Evolutionary conservation across 2,888 invertebrate genomes (phyloP).

Genomic region (Anoncus sp.): DNA sequence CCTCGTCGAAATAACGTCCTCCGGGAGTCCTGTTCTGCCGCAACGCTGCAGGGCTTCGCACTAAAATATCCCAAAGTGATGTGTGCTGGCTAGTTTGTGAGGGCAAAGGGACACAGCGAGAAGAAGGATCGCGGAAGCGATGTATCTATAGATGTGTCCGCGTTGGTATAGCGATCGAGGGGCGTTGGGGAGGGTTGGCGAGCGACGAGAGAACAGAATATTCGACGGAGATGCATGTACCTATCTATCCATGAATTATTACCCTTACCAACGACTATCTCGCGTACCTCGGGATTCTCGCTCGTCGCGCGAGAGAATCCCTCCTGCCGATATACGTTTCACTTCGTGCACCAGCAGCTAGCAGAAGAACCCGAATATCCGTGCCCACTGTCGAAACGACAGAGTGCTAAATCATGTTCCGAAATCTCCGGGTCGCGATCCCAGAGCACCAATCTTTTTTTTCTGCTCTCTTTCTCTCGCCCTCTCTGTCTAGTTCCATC

Average conservation of each 20-base stretch:
- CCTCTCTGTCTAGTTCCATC: background rate
- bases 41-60: slow-evolving; percentile 4
- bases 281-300: slow-evolving; percentile 22
- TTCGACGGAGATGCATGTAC: slow-evolving; percentile 48
- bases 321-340: slow-evolving; percentile 16
- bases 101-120: slow-evolving; percentile 18
- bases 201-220: slow-evolving; percentile 50
- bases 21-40: slow-evolving; percentile 13
- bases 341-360: slow-evolving; percentile 23
- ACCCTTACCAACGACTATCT: slow-evolving; percentile 49
- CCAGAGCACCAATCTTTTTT: slow-evolving; percentile 41
- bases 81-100: slow-evolving; percentile 6
- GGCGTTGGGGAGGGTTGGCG: too few relatives aligned
- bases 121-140: slow-evolving; percentile 11
- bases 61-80: slow-evolving; percentile 53
- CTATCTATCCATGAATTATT: slow-evolving; percentile 59
- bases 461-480: background rate
- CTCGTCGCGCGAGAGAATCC: slow-evolving; percentile 18
- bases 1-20: slow-evolving; percentile 13
- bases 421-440: slow-evolving; percentile 51
- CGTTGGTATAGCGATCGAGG: slow-evolving; percentile 16
- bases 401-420: slow-evolving; percentile 60
- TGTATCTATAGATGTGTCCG: slow-evolving; percentile 21
- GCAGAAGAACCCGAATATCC: slow-evolving; percentile 26
- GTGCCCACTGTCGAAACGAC: slow-evolving; percentile 44